Percentiles rank a stretch among this genome's conserved stretches.
These are phyloP conservation scores for Amphiduros pacificus DNA, from an alignment of 2,888 invertebrate species.

Conservation along the genomic window DNA sequence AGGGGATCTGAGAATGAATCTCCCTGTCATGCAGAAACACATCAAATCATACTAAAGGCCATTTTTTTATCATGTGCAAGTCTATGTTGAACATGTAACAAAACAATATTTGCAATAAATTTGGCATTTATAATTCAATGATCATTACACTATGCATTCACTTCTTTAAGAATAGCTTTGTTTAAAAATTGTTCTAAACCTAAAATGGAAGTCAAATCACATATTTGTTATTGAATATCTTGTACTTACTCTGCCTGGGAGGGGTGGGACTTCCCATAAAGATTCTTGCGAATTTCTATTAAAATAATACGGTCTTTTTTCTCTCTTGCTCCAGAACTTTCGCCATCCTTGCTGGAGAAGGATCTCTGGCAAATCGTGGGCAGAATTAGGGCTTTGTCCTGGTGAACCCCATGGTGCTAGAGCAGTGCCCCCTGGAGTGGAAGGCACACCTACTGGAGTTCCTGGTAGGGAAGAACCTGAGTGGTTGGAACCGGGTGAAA, in stretches of 20 bases:
- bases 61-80: no score
- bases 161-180: no score
- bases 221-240: background rate
- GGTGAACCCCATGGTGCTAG: background rate
- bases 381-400: conserved; percentile 31
- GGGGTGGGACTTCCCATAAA: conserved; percentile 93
- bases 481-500: no score
- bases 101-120: background rate
- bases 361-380: conserved; percentile 68
- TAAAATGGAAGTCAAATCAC: background rate
- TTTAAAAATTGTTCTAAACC: background rate
- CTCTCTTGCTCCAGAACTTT: conserved; percentile 94
- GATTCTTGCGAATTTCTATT: conserved; percentile 94
- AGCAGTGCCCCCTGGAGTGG: no score
- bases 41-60: no score
- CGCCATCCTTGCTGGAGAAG: conserved; percentile 89
- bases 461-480: no score
- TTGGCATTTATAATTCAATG: background rate
- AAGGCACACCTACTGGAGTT: no score
- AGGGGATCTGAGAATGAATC: conserved; percentile 91
- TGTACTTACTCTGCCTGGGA: background rate
- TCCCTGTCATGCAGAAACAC: conserved; percentile 64
- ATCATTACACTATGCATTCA: background rate
- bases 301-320: conserved; percentile 94
- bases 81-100: no score